These are phyloP conservation scores for Takifugu flavidus DNA, from an alignment of 2,113 vertebrate species.

Conservation along the genomic window DNA sequence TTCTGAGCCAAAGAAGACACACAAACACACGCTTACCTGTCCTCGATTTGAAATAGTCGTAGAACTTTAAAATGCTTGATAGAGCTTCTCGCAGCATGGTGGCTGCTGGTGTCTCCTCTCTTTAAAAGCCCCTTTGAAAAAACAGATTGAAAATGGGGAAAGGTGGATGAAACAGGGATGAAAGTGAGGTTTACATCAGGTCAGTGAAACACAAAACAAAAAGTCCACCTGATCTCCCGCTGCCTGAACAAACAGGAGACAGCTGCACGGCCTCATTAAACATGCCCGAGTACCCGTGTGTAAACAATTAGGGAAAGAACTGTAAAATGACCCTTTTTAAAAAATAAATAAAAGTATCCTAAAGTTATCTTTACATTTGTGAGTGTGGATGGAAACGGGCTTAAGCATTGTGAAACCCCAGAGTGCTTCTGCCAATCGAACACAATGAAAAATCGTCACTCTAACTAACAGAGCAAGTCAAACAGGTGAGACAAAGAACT, in stretches of 20 bases:
- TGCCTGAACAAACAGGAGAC: conserved; percentile 68
- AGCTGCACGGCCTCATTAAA: conserved; percentile 62
- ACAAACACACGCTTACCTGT: conserved; percentile 75
- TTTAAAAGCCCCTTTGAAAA: conserved; percentile 16
- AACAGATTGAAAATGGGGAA: not conserved
- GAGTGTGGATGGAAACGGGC: not conserved
- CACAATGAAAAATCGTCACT: conserved; percentile 39
- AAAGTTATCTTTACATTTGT: not conserved
- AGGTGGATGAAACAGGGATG: not conserved
- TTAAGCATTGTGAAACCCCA: conserved; percentile 17
- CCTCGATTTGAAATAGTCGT: conserved; percentile 76
- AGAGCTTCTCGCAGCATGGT: conserved; percentile 80
- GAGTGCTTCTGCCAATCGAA: conserved; percentile 8
- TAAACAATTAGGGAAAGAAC: not conserved
- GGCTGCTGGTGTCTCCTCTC: conserved; percentile 20
- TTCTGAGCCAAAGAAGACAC: not conserved
- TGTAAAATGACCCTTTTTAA: not conserved
- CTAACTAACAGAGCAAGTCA: conserved; percentile 71
- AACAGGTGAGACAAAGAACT: conserved; percentile 71
- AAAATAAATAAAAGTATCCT: too few relatives aligned
- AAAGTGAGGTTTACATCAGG: conserved; percentile 2
- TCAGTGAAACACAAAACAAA: conserved; percentile 19
- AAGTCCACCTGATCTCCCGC: conserved; percentile 28
- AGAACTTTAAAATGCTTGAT: conserved; percentile 67
- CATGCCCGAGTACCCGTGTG: conserved; percentile 7